Base-by-base conservation (phyloP, 2,888 invertebrate species). In the Cyrtodaria siliqua region DNA sequence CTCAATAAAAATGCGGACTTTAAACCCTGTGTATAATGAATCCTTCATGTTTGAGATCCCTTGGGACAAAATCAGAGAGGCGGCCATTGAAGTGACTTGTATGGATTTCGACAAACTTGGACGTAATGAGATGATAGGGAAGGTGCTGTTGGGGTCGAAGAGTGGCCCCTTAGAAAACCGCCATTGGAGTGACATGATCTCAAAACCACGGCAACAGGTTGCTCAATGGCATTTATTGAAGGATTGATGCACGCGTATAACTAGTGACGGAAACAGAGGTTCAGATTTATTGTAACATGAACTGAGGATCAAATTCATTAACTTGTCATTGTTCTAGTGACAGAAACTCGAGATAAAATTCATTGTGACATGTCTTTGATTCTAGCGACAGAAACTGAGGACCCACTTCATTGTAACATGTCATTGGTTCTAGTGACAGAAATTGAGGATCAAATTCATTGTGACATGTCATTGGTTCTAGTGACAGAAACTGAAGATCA, bases 41-140 rank as follows among this genome's bases (percentile, higher is more conserved):
- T 96, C 97, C 14, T 98, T 98, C 94, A 96, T 96, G 60, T 98
- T 98, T 95, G 97, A 97, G 94, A 98, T 98, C 62, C 98, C 98
- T 18, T 98, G 98, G 97, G 98, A 98, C 94, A 97, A 97, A 94
- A 98, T 98, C 86, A 94, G 98, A 70, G 98, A 98, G 93, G 98
- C 98, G 91, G 97, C 97, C 56, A 95, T 98, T 82, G 97, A 98
- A 91, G 97, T 98, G 23, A 96, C 96, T 94, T 98, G 98, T 72
- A 98, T 98, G 98, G 98, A 98, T 94, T 98, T 98, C 93, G 98
- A 98, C 93, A 98, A 98, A 93, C 97, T 98, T 86, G 98, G 98
- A 57, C 95, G 98, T 92, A 98, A 98, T 94, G 95, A 97, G 86
- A 95, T 98, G 90, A 98, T 98, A 91, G 98, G 98, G 96, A 93